Percentiles rank a stretch among this genome's conserved stretches.
Conservation (phyloP, 2,797 vertebrate species). For the Cottoperca gobio region DNA sequence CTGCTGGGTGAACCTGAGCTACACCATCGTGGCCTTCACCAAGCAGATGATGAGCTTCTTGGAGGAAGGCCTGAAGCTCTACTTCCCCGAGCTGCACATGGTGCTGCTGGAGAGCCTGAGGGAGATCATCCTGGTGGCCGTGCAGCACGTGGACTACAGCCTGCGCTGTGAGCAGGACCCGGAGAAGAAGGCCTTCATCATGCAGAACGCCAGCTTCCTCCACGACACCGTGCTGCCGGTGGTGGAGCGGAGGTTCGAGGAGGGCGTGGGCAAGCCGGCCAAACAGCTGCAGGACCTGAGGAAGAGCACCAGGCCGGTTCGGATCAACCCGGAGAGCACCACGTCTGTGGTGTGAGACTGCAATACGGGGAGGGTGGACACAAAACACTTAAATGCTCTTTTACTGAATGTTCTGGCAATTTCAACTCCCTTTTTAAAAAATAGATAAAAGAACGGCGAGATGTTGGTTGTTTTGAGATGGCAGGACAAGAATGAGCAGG, state of each 20-base stretch:
- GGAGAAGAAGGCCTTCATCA: conserved; percentile 94
- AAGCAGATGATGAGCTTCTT: conserved; percentile 98
- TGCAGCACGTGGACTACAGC: conserved; percentile 98
- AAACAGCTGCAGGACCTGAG: conserved; percentile 97
- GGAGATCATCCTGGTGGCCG: conserved; percentile 95
- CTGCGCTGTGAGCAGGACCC: conserved; percentile 97
- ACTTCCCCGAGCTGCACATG: conserved; percentile 98
- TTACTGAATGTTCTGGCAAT: conserved; percentile 3
- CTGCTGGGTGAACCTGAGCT: conserved; percentile 99
- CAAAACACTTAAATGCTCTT: conserved; percentile 1
- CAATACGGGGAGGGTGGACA: neutral
- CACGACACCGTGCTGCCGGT: conserved; percentile 97
- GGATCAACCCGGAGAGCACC: conserved; percentile 96
- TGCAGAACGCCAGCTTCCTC: conserved; percentile 95
- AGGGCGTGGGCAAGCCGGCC: conserved; percentile 96
- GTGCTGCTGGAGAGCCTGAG: conserved; percentile 95
- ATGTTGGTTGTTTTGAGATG: conserved; percentile 5
- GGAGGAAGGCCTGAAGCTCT: conserved; percentile 96
- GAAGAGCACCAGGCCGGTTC: conserved; percentile 89
- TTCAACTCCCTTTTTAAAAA: conserved; percentile 3
- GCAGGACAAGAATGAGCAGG: neutral
- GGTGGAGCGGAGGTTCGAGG: conserved; percentile 95
- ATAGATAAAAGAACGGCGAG: conserved; percentile 2
- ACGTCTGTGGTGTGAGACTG: conserved; percentile 91
- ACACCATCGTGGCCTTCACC: conserved; percentile 98